These are phyloP conservation scores for Melanogrammus aeglefinus DNA, from an alignment of 2,797 vertebrate genomes.

Conservation along the genomic window DNA sequence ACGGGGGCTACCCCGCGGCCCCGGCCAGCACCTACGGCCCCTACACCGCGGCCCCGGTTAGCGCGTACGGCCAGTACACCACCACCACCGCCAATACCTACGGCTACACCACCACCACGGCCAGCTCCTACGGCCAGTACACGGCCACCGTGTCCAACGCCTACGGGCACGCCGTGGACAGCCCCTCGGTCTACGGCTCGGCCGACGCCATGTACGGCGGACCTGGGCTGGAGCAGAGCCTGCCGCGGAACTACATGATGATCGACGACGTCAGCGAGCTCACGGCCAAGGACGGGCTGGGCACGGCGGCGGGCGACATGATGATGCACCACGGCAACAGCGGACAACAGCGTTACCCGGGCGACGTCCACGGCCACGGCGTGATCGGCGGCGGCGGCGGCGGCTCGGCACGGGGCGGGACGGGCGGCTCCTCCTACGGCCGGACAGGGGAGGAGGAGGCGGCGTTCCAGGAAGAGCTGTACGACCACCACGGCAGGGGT, in stretches of 20 bases:
- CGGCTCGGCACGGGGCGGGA: conserved; percentile 70
- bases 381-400: conserved; percentile 75
- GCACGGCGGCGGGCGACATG: conserved; percentile 69
- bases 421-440: conserved; percentile 85
- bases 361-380: conserved; percentile 70
- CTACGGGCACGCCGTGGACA: conserved; percentile 80
- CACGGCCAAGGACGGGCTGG: conserved; percentile 87
- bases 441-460: conserved; percentile 91
- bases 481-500: conserved; percentile 88
- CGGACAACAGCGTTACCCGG: conserved; percentile 67
- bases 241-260: conserved; percentile 97
- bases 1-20: conserved; percentile 69
- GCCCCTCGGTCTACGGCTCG: conserved; percentile 82
- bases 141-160: conserved; percentile 70
- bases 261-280: conserved; percentile 97
- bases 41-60: conserved; percentile 67
- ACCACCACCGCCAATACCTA: conserved; percentile 75
- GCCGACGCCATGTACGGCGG: conserved; percentile 84
- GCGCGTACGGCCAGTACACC: conserved; percentile 74
- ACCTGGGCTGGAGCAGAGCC: conserved; percentile 90
- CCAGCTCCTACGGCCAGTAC: conserved; percentile 78
- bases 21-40: conserved; percentile 73
- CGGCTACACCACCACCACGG: conserved; percentile 74
- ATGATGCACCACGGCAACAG: conserved; percentile 76
- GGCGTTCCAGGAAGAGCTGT: conserved; percentile 87